Conservation (phyloP, 2,797 vertebrate species). For the Xiphorhynchus erythropygius region DNA sequence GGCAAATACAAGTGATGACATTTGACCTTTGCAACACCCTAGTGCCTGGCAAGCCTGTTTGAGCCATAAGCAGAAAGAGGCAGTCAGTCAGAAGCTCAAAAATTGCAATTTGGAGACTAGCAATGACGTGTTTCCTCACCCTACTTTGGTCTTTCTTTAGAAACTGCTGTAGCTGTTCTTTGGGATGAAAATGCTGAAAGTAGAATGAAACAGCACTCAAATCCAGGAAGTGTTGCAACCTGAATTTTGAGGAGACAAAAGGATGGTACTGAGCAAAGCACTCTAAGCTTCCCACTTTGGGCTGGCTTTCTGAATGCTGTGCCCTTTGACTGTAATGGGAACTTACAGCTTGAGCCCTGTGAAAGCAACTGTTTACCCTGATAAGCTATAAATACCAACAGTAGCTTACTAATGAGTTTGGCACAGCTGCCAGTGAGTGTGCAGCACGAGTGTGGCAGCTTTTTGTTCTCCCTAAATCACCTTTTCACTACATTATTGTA, state of each 20-base stretch:
- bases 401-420: background rate
- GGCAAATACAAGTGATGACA: background rate
- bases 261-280: background rate
- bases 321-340: background rate
- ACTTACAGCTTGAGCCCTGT: background rate
- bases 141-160: background rate
- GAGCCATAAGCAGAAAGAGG: background rate
- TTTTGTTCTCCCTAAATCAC: background rate
- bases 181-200: background rate
- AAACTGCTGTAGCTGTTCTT: slow-evolving; percentile 1
- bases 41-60: background rate
- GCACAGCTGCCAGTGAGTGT: background rate
- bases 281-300: background rate
- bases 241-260: background rate
- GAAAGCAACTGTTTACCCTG: background rate
- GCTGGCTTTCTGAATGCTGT: background rate
- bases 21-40: background rate
- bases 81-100: background rate
- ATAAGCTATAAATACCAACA: background rate
- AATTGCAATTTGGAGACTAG: background rate
- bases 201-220: slow-evolving; percentile 2
- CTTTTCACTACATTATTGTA: background rate
- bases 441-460: background rate
- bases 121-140: background rate
- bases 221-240: background rate